Evolutionary conservation across 1,140 invertebrate genomes (phyloP), one percentile per base, ranked within the genome.

Genomic region (Nomia melanderi): DNA sequence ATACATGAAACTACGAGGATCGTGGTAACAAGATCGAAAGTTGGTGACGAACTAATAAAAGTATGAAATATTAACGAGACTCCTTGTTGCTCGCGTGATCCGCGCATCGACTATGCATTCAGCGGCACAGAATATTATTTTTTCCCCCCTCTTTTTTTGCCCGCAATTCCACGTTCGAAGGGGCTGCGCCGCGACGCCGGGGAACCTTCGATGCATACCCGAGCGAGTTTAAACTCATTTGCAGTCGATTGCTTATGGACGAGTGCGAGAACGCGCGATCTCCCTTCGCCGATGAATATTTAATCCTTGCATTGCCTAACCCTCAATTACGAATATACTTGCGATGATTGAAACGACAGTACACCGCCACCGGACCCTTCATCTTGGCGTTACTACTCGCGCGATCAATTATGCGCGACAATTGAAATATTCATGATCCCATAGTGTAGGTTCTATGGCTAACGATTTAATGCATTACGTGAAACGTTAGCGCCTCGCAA

Each of bases 61-160:
- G n/a, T 36, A 20, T 54, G 3, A 66, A 81, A 7, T 77, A 73
- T 77, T 82, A 82, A 82, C 41, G 23, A 74, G 50, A 36, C 29
- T 20, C 27, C 25, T 31, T 36, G 71, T 33, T 8, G 36, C 5
- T 17, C 17, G 11, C 33, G 25, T 41, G 44, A n/a, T 23, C 64
- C n/a, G 56, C 27, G 63, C 29, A 57, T 77, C 36, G 59, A 78
- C 9, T 78, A 78, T 81, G 75, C 62, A 73, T 23, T 7, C 29
- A 17, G 25, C 50, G 39, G 27, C 62, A 7, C 27, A 27, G 14
- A 41, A 77, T 74, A 71, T 31, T 57, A 75, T 54, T 71, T 70
- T 57, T 53, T 71, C n/a, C n/a, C n/a, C n/a, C n/a, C n/a, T n/a
- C n/a, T n/a, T n/a, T n/a, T n/a, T n/a, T n/a, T 50, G 62, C 11